Percentiles rank a stretch among this genome's conserved stretches.
These are phyloP conservation scores for Equus przewalskii DNA, from an alignment of 2,113 vertebrate species.

Conservation along the genomic window DNA sequence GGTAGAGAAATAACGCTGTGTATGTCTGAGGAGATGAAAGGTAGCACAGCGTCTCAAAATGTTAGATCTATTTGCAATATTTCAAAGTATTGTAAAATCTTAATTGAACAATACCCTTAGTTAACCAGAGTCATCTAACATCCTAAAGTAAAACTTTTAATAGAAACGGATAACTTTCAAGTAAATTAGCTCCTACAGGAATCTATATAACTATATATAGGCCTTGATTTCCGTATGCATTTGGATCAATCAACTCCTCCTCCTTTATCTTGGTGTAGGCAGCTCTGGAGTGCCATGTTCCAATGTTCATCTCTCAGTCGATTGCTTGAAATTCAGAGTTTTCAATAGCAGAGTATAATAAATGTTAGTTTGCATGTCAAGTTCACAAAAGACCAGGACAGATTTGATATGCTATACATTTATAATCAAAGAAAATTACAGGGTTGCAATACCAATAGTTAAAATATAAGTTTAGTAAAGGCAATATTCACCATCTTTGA, in stretches of 20 bases:
- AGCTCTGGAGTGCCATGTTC: neutral
- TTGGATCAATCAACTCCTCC: neutral
- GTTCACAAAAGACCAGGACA: neutral
- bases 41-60: neutral
- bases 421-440: neutral
- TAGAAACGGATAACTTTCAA: neutral
- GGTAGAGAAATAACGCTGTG: neutral
- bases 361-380: neutral
- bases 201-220: neutral
- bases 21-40: neutral
- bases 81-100: neutral
- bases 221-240: neutral
- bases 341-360: neutral
- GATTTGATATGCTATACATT: neutral
- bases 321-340: constrained; percentile 32
- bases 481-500: neutral
- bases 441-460: neutral
- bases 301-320: neutral
- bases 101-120: neutral
- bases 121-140: neutral
- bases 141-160: neutral
- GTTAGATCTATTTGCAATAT: neutral
- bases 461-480: constrained; percentile 43
- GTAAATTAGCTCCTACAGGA: neutral
- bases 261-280: neutral